A percentile compares a stretch with the other conserved stretches of the same genome.
Evolutionary conservation across 2,797 vertebrate genomes (phyloP).

Genomic region (Margarornis squamiger): DNA sequence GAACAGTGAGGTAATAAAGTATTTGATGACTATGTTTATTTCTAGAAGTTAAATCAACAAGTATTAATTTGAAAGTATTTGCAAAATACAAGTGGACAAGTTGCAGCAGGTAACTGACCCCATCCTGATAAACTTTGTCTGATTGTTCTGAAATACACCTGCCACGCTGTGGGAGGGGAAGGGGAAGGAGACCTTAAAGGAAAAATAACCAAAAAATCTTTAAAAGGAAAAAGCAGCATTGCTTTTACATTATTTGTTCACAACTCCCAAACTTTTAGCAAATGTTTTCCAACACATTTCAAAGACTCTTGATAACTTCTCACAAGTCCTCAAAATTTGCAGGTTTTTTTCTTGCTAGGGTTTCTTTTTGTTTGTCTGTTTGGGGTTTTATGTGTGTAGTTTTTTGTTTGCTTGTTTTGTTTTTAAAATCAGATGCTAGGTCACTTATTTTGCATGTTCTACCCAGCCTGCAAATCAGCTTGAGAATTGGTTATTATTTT

Average conservation of each 20-base stretch:
- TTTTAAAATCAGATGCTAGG: neutral
- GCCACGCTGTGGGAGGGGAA: neutral
- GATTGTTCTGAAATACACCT: neutral
- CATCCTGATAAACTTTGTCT: neutral
- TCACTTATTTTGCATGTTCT: neutral
- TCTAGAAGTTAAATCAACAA: neutral
- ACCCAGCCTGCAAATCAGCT: neutral
- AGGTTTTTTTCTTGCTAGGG: neutral
- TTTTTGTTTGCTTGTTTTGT: neutral
- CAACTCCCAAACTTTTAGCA: neutral
- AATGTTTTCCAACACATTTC: neutral
- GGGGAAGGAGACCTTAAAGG: neutral
- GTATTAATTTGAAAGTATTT: neutral
- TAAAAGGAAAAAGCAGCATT: neutral
- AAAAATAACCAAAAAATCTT: neutral
- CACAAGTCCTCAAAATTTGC: neutral
- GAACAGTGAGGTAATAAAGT: neutral
- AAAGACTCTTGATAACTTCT: neutral
- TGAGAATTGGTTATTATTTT: neutral
- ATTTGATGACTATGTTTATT: neutral
- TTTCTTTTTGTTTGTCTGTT: neutral
- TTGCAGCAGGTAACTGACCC: neutral
- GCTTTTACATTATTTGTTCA: neutral
- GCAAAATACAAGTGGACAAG: neutral
- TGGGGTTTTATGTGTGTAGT: neutral